A percentile compares a stretch with the other conserved stretches of the same genome.
Evolutionary conservation across 2,797 vertebrate genomes (phyloP).

Genomic region (Cetoscarus ocellatus): DNA sequence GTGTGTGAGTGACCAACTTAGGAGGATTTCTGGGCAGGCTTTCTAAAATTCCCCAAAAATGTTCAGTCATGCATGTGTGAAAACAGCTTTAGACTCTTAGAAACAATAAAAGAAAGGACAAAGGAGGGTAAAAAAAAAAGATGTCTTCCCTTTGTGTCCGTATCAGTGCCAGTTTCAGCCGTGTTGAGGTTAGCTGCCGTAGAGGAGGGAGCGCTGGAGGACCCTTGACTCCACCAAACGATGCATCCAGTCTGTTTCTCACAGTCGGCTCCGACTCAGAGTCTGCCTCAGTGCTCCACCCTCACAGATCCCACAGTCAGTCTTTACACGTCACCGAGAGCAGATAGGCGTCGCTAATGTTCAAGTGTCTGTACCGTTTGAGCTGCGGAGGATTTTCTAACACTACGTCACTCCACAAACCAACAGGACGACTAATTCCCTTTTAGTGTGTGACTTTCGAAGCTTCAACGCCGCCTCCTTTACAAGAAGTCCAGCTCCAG

Average conservation of each 20-base stretch:
- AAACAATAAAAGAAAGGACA: not conserved
- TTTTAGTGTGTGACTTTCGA: slow-evolving; percentile 19
- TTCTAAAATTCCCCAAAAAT: no score
- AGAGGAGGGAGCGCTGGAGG: slow-evolving; percentile 65
- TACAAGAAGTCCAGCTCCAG: slow-evolving; percentile 98
- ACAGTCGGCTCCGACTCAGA: slow-evolving; percentile 53
- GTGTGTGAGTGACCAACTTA: no score
- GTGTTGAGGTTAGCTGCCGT: slow-evolving; percentile 81
- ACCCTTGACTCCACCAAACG: slow-evolving; percentile 20
- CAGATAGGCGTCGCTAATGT: slow-evolving; percentile 23
- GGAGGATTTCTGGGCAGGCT: no score
- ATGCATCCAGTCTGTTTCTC: slow-evolving; percentile 50
- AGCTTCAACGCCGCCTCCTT: slow-evolving; percentile 41
- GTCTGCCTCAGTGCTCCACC: slow-evolving; percentile 47
- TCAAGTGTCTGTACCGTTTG: slow-evolving; percentile 4
- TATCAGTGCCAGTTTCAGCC: slow-evolving; percentile 65
- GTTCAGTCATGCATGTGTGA: no score
- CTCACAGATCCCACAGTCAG: slow-evolving; percentile 39
- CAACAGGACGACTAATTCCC: slow-evolving; percentile 25
- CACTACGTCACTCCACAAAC: slow-evolving; percentile 33
- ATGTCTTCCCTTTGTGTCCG: slow-evolving; percentile 53
- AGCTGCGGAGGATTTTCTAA: slow-evolving; percentile 26
- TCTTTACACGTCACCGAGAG: slow-evolving; percentile 22
- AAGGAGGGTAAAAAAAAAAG: slow-evolving; percentile 17
- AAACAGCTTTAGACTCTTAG: slow-evolving; percentile 11